Percentiles rank a stretch among this genome's conserved stretches.
Conservation (phyloP, 2,113 vertebrate genomes). For the Gymnorhina tibicen region DNA sequence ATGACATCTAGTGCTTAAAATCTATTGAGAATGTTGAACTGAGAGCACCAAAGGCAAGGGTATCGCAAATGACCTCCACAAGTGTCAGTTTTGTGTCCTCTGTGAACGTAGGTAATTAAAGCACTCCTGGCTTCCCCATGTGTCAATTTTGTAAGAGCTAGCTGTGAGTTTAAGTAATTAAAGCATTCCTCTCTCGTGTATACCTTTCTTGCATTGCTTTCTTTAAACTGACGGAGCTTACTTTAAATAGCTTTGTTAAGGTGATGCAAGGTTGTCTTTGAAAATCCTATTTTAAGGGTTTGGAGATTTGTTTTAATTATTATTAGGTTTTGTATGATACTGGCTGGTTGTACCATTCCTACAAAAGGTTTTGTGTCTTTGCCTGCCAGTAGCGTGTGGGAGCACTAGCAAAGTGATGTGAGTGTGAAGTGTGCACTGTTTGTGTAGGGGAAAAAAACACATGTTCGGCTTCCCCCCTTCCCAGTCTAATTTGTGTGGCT, state of each 20-base stretch:
- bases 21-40: neutral
- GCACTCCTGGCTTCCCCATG: neutral
- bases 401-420: neutral
- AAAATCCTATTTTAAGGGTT: neutral
- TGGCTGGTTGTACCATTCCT: neutral
- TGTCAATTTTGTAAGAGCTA: neutral
- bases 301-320: neutral
- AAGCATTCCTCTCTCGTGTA: neutral
- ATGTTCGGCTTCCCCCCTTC: neutral
- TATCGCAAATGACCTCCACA: neutral
- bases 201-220: neutral
- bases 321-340: neutral
- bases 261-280: neutral
- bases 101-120: neutral
- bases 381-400: neutral
- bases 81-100: neutral
- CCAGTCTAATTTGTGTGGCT: neutral
- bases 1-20: constrained; percentile 56
- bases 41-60: neutral
- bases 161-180: neutral
- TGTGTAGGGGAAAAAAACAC: neutral
- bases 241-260: neutral
- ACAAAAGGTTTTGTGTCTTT: neutral
- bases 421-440: neutral
- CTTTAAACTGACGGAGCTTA: neutral